These are phyloP conservation scores for Luperina testacea DNA, from an alignment of 2,888 invertebrate genomes.

Conservation along the genomic window DNA sequence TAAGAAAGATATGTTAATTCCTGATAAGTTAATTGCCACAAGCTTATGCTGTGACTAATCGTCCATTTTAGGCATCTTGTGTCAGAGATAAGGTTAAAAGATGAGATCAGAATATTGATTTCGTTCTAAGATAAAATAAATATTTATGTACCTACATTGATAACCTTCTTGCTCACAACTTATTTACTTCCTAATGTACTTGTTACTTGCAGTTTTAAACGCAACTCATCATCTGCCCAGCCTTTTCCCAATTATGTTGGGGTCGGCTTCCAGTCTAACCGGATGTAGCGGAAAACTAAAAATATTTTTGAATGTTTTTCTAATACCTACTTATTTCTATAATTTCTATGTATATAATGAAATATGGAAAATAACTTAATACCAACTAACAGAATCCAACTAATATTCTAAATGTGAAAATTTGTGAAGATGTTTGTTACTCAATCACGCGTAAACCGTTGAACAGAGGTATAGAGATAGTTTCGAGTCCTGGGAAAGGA, in stretches of 20 bases:
- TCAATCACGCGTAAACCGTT: too few species aligned
- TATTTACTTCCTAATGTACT: background rate
- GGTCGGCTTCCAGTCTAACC: too few species aligned
- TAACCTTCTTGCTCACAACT: background rate
- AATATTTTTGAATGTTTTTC: too few species aligned
- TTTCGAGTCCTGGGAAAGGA: too few species aligned
- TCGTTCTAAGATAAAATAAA: conserved; percentile 32
- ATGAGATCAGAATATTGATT: conserved; percentile 25
- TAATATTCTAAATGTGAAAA: too few species aligned
- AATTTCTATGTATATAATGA: too few species aligned
- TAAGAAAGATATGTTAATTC: background rate
- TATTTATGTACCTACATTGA: background rate
- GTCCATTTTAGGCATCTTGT: conserved; percentile 14
- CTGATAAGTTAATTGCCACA: conserved; percentile 16
- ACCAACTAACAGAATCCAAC: background rate
- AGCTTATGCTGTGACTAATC: conserved; percentile 24
- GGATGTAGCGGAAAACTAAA: too few species aligned
- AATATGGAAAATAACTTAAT: background rate
- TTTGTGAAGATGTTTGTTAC: too few species aligned
- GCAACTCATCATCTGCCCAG: too few species aligned
- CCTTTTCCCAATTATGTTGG: too few species aligned
- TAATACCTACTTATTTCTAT: too few species aligned
- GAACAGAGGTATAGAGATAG: too few species aligned
- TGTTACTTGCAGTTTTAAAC: background rate
- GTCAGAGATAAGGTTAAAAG: conserved; percentile 7